These are phyloP conservation scores for Empidonax traillii DNA, from an alignment of 2,113 vertebrate species.

Conservation along the genomic window DNA sequence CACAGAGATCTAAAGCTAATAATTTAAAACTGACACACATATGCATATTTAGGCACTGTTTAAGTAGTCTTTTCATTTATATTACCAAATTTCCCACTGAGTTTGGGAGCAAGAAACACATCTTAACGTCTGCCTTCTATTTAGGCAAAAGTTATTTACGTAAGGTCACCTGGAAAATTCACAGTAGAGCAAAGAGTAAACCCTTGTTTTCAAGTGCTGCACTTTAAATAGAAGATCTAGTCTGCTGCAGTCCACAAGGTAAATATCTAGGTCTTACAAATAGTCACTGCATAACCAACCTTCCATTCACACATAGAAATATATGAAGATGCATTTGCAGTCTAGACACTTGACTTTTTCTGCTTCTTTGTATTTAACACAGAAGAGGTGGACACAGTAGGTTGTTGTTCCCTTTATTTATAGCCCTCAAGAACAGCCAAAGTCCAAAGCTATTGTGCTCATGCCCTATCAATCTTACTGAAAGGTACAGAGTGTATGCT, in stretches of 20 bases:
- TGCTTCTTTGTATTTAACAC: neutral
- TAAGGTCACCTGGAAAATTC: neutral
- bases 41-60: neutral
- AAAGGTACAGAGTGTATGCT: neutral
- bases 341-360: neutral
- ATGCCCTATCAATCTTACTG: slow-evolving; percentile 23
- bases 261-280: neutral
- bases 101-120: neutral
- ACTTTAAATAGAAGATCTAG: neutral
- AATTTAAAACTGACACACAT: neutral
- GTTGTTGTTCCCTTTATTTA: slow-evolving; percentile 14
- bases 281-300: neutral
- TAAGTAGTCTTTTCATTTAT: neutral
- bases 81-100: neutral
- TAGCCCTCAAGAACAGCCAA: neutral
- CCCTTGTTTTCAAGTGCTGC: neutral
- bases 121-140: neutral
- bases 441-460: neutral
- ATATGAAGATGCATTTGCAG: neutral
- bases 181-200: neutral
- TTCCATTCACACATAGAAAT: neutral
- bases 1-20: neutral
- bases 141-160: neutral
- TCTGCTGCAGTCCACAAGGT: neutral
- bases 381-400: neutral